phyloP scores from a whole-genome alignment of 2,797 vertebrate species.

The Myoxocephalus aenaeus region DNA sequence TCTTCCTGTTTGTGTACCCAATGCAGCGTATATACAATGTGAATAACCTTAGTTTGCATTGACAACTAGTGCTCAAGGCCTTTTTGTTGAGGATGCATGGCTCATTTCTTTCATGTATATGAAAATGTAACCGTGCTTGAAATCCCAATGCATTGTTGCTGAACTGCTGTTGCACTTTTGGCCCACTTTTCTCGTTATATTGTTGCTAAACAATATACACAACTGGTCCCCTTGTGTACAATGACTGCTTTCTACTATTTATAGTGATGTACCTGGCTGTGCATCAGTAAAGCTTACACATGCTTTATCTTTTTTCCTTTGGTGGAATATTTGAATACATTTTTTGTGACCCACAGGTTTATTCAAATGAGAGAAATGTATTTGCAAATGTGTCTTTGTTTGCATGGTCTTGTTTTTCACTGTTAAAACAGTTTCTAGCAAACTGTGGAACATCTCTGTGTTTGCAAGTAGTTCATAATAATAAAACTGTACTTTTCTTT shows the following conservation, averaged over 20 bases:
- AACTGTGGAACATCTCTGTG: background rate
- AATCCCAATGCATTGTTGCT: background rate
- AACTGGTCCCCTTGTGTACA: background rate
- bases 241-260: background rate
- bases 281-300: background rate
- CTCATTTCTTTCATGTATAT: slow-evolving; percentile 28
- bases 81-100: slow-evolving; percentile 3
- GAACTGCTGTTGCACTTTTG: slow-evolving; percentile 22
- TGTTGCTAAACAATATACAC: background rate
- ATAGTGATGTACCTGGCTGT: background rate
- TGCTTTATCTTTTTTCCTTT: background rate
- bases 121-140: background rate
- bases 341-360: background rate
- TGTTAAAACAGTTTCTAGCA: background rate
- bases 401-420: background rate
- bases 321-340: background rate
- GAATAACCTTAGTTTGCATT: slow-evolving; percentile 26
- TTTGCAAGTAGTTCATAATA: background rate
- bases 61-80: slow-evolving; percentile 15
- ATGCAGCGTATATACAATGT: slow-evolving; percentile 1
- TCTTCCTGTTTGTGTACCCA: slow-evolving; percentile 27
- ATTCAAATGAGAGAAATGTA: background rate
- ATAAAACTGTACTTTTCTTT: background rate
- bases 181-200: slow-evolving; percentile 2
- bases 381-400: background rate